Base-by-base conservation (phyloP, 1,140 invertebrate genomes). In the Pollicipes pollicipes region DNA sequence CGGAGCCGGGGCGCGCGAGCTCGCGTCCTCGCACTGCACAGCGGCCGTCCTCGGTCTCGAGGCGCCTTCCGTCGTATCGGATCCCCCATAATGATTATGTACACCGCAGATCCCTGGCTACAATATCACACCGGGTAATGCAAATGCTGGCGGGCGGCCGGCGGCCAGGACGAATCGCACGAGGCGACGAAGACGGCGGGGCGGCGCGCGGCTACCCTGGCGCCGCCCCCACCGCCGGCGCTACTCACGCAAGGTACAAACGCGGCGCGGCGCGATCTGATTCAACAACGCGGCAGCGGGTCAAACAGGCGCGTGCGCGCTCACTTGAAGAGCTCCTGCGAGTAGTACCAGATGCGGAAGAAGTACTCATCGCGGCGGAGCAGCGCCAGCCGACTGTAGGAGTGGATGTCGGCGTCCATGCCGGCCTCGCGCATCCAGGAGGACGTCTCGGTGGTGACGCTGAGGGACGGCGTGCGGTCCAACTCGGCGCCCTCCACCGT, bases 341-440 rank as follows among this genome's bases (percentile, higher is more conserved):
- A 88, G 76, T 91, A 89, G 79, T 74, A 87, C 89, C 90, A 93
- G 80, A 95, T 90, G 73, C 89, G 85, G 86, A 95, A 95, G 86
- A 95, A 95, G 82, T 95, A 95, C 82, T 95, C 93, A 77, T 93
- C 90, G 76, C 87, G 85, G 73, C 89, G 83, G 17, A 93, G 82
- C 27, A 95, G 82, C 69, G 87, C 87, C 64, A 88, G 88, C 73
- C 88, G 85, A 0, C 91, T 88, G 80, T 95, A 95, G 32, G 89
- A 90, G 73, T 87, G 85, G 74, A 95, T 94, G 75, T 94, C 91
- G 0, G 92, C 91, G 79, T 95, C 92, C 90, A 95, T 93, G 74
- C 90, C 90, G 75, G 90, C 87, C 72, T 94, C 90, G 67, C 90
- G 83, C 77, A 95, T 83, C 93, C 93, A 95, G 66, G 90, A 91